Percentiles rank a stretch among this genome's conserved stretches.
phyloP scores from a whole-genome alignment of 2,113 vertebrate species.

The Prochilodus magdalenae region DNA sequence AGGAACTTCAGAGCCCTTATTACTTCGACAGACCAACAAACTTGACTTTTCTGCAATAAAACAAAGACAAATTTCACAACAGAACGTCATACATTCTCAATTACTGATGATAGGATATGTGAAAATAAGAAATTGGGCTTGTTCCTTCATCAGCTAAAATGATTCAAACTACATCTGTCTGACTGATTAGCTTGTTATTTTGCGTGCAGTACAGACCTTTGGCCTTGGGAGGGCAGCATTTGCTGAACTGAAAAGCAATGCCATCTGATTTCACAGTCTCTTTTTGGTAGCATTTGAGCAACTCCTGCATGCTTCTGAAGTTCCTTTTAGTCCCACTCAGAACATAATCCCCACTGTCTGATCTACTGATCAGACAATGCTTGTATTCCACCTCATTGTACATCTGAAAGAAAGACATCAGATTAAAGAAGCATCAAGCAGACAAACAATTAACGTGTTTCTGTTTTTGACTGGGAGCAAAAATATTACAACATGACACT shows the following conservation, averaged over 20 bases:
- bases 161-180: not conserved
- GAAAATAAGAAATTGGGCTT: not conserved
- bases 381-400: slow-evolving; percentile 86
- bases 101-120: not conserved
- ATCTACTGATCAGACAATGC: slow-evolving; percentile 93
- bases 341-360: slow-evolving; percentile 86
- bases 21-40: slow-evolving; percentile 90
- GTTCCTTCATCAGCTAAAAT: too few relatives aligned
- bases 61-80: not conserved
- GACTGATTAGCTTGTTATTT: too few relatives aligned
- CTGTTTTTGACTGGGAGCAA: too few relatives aligned
- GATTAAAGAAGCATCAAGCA: not conserved
- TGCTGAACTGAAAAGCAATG: slow-evolving; percentile 93
- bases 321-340: slow-evolving; percentile 91
- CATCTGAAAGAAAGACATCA: slow-evolving; percentile 61
- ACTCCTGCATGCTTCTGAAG: slow-evolving; percentile 88
- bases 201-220: slow-evolving; percentile 81
- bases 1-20: slow-evolving; percentile 82
- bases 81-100: not conserved
- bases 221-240: slow-evolving; percentile 90
- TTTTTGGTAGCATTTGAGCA: slow-evolving; percentile 94
- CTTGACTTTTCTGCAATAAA: slow-evolving; percentile 88
- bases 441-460: too few relatives aligned
- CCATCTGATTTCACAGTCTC: slow-evolving; percentile 95
- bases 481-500: too few relatives aligned